phyloP scores from a whole-genome alignment of 2,888 invertebrate species.

The Tenthredo distinguenda region DNA sequence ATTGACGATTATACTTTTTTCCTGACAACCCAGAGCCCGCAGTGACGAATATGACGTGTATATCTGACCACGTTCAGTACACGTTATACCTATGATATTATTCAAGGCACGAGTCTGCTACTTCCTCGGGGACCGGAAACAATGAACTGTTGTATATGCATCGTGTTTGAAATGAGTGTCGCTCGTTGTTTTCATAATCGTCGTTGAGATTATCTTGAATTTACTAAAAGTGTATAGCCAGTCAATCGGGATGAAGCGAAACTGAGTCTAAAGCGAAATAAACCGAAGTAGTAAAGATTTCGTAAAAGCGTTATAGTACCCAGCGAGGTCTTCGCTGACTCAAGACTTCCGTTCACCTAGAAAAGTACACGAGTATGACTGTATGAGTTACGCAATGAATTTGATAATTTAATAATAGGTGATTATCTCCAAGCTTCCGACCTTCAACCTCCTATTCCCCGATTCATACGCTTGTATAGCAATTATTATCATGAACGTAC shows the following conservation, averaged over 20 bases:
- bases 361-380: background rate
- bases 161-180: background rate
- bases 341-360: slow-evolving; percentile 24
- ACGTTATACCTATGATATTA: background rate
- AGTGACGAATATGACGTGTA: background rate
- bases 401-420: background rate
- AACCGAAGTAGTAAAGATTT: background rate
- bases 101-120: slow-evolving; percentile 10
- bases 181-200: background rate
- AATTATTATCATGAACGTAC: background rate
- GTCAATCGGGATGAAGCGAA: slow-evolving; percentile 23
- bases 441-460: background rate
- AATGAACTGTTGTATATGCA: slow-evolving; percentile 21
- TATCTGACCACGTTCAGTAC: background rate
- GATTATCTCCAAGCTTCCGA: background rate
- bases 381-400: background rate
- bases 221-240: background rate
- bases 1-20: background rate
- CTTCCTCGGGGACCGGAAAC: slow-evolving; percentile 44
- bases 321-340: background rate
- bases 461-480: background rate
- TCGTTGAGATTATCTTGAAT: background rate
- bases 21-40: background rate
- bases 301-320: background rate
- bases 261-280: background rate